Conservation (phyloP, 1,140 invertebrate species). For the Argopecten irradians region DNA sequence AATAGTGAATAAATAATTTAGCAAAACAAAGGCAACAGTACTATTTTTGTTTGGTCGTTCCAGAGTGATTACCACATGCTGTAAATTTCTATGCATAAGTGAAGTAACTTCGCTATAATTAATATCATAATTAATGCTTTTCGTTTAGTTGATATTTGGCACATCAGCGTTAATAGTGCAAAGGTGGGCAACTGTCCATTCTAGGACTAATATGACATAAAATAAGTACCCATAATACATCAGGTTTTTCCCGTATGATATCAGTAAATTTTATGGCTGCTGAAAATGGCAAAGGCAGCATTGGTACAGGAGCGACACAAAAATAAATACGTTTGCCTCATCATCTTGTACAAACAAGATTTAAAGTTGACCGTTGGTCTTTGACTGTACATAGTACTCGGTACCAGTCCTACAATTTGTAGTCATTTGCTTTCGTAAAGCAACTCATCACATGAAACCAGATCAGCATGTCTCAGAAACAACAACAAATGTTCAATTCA, state of each 20-base stretch:
- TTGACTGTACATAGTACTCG: not conserved
- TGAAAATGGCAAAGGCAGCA: not conserved
- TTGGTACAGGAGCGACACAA: not conserved
- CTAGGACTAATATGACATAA: not conserved
- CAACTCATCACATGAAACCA: not conserved
- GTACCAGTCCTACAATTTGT: not conserved
- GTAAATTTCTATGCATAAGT: not conserved
- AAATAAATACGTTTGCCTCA: slow-evolving; percentile 1
- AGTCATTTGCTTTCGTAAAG: not conserved
- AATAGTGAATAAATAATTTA: slow-evolving; percentile 4
- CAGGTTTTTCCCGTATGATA: no score
- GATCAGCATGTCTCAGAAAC: not conserved
- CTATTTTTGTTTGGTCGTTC: not conserved
- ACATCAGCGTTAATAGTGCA: not conserved
- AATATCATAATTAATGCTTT: not conserved
- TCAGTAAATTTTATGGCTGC: not conserved
- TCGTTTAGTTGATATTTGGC: not conserved
- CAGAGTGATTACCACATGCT: not conserved
- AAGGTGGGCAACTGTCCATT: not conserved
- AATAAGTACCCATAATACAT: not conserved
- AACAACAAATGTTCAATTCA: not conserved
- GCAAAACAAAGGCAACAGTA: slow-evolving; percentile 9
- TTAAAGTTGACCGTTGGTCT: not conserved
- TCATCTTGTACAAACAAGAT: not conserved
- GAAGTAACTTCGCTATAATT: not conserved